Evolutionary conservation across 2,888 invertebrate genomes (phyloP).

Genomic region (Ochropleura leucogaster): DNA sequence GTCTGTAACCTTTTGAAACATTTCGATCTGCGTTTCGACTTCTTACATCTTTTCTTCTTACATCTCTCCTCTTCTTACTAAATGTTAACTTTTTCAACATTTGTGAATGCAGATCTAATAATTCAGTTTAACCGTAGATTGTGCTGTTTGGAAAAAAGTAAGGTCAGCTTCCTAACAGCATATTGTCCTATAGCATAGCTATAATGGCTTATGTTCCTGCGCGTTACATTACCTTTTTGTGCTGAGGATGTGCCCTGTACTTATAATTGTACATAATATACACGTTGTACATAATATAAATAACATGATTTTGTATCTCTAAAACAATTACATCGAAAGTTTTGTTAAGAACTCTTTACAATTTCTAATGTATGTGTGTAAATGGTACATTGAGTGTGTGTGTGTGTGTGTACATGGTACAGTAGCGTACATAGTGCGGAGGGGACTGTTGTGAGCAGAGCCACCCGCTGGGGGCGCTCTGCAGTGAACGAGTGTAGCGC

Average conservation of each 20-base stretch:
- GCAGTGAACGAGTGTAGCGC: background rate
- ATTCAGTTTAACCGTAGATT: no score
- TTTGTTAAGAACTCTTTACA: conserved; percentile 34
- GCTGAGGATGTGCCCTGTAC: background rate
- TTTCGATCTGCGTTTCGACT: background rate
- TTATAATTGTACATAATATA: background rate
- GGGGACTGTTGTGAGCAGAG: background rate
- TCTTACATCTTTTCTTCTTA: background rate
- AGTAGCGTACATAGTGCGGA: conserved; percentile 15
- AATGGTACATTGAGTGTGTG: background rate
- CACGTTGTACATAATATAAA: background rate
- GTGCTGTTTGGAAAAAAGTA: background rate
- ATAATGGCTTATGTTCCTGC: background rate
- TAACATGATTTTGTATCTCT: conserved; percentile 29
- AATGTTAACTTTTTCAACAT: background rate
- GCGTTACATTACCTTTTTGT: background rate
- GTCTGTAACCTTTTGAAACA: background rate
- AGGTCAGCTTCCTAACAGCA: background rate
- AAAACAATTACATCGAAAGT: conserved; percentile 53
- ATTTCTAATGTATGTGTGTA: background rate
- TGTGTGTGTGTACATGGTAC: background rate
- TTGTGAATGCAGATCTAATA: background rate
- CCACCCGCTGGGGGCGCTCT: background rate
- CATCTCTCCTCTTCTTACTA: background rate
- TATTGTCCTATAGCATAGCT: background rate